These are phyloP conservation scores for Phasianus colchicus DNA, from an alignment of 2,113 vertebrate species.

Conservation along the genomic window DNA sequence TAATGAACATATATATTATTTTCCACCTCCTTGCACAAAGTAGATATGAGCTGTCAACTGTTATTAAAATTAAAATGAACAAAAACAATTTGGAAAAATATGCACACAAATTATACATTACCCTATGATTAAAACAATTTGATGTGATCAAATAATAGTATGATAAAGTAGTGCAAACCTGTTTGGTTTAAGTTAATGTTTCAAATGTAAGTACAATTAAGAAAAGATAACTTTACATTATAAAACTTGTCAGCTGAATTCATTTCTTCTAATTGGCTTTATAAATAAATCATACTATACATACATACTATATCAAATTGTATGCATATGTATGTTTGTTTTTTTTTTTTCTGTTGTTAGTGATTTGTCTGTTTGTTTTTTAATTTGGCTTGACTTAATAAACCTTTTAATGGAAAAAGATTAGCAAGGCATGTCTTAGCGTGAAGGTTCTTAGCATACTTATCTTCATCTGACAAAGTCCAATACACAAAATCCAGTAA, in stretches of 20 bases:
- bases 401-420: neutral
- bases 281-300: neutral
- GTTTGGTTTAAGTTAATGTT: slow-evolving; percentile 7
- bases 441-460: neutral
- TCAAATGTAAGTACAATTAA: neutral
- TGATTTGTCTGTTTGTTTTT: neutral
- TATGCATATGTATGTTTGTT: too few relatives aligned
- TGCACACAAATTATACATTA: neutral
- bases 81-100: neutral
- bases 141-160: neutral
- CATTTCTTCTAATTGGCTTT: neutral
- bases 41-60: fast-evolving
- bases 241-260: neutral
- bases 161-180: neutral
- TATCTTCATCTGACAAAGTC: neutral
- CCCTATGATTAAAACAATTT: neutral
- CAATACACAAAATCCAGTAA: neutral
- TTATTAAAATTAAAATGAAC: neutral
- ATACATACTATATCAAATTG: too few relatives aligned
- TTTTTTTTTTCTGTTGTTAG: neutral
- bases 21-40: neutral
- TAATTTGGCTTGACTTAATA: neutral
- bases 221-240: neutral
- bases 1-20: neutral
- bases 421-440: neutral